phyloP scores from a whole-genome alignment of 2,888 invertebrate genomes.

The Eurois occulta region DNA sequence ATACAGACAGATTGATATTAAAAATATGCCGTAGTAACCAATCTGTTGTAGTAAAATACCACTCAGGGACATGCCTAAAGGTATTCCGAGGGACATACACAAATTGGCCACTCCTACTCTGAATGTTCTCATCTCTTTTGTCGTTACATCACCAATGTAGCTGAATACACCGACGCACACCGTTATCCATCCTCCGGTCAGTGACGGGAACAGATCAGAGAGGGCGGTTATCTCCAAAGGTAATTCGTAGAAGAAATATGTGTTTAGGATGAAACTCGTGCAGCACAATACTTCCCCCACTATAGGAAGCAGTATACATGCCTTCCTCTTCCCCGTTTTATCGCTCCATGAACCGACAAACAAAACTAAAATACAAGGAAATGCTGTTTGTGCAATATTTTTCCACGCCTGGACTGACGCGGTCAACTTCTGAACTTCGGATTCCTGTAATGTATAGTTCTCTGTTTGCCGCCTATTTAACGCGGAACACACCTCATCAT shows the following conservation, averaged over 20 bases:
- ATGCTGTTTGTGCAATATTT: conserved; percentile 89
- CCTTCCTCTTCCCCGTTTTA: conserved; percentile 90
- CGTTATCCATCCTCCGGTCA: conserved; percentile 91
- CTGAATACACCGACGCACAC: conserved; percentile 91
- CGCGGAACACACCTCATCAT: conserved; percentile 93
- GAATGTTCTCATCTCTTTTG: conserved; percentile 91
- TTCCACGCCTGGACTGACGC: conserved; percentile 91
- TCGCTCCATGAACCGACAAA: conserved; percentile 92
- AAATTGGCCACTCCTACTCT: conserved; percentile 92
- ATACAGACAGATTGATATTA: conserved; percentile 88
- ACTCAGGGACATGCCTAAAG: conserved; percentile 90
- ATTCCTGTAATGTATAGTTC: conserved; percentile 92
- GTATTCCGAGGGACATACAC: conserved; percentile 91
- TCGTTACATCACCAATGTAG: conserved; percentile 91
- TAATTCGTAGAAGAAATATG: conserved; percentile 90
- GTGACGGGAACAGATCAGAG: conserved; percentile 89
- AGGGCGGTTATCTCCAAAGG: conserved; percentile 90
- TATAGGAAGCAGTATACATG: conserved; percentile 90
- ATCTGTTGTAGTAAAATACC: conserved; percentile 89
- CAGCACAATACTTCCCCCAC: conserved; percentile 89
- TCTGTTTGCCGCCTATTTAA: conserved; percentile 93
- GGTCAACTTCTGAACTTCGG: conserved; percentile 91
- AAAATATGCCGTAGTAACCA: conserved; percentile 88
- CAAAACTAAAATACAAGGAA: conserved; percentile 90
- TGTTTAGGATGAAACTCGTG: conserved; percentile 89